Conservation (phyloP, 2,888 invertebrate species). For the Itoplectis maculator region DNA sequence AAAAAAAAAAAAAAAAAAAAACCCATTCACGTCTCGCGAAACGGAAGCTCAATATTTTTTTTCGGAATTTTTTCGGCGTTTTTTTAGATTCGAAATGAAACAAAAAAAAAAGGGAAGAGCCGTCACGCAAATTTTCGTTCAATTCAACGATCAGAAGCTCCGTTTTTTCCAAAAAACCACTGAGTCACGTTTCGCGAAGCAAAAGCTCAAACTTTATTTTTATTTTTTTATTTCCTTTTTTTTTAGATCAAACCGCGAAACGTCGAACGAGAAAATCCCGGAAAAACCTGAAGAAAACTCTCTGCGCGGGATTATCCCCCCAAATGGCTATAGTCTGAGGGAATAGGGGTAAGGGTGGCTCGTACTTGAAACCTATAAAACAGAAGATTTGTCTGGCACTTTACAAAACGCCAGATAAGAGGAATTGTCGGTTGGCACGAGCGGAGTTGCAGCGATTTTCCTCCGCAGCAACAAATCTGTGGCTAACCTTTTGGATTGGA, state of each 20-base stretch:
- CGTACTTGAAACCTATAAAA: slow-evolving; percentile 22
- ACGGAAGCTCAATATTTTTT: slow-evolving; percentile 19
- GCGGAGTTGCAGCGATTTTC: background rate
- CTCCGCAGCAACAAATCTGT: slow-evolving; percentile 14
- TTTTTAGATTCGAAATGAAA: background rate
- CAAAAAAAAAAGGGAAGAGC: no score
- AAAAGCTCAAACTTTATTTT: no score
- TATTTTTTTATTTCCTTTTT: no score
- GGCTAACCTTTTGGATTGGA: slow-evolving; percentile 39
- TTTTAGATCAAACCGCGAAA: background rate
- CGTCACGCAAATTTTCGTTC: background rate
- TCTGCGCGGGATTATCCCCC: slow-evolving; percentile 32
- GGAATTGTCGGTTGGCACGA: slow-evolving; percentile 28
- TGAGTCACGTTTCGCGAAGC: no score
- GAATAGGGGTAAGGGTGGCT: slow-evolving; percentile 7
- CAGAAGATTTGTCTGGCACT: slow-evolving; percentile 33
- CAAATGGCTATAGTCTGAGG: no score
- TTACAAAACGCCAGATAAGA: no score
- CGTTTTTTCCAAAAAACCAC: no score
- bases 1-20: no score
- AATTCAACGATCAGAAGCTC: no score
- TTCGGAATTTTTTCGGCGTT: background rate
- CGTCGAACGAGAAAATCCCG: slow-evolving; percentile 14
- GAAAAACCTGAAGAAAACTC: slow-evolving; percentile 11
- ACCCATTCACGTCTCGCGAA: background rate